A percentile compares a stretch with the other conserved stretches of the same genome.
phyloP scores from a whole-genome alignment of 2,888 invertebrate species.

The Meteorus cinctellus region DNA sequence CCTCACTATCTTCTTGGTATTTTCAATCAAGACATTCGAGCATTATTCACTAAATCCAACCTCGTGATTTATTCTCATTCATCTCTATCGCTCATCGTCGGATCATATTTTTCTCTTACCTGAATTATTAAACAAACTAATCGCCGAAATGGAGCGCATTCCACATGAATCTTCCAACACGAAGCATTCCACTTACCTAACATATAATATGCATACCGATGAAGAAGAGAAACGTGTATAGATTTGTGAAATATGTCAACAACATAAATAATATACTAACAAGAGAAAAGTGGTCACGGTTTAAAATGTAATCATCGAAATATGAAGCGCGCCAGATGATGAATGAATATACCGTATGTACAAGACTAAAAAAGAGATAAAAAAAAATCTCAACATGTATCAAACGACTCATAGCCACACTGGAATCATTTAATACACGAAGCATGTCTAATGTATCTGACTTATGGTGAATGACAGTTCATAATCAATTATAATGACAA shows the following conservation, averaged over 20 bases:
- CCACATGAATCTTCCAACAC: too few species aligned
- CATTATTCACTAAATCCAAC: too few species aligned
- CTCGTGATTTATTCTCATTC: too few species aligned
- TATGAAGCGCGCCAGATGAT: background rate
- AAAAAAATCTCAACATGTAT: background rate
- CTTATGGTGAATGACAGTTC: conserved; percentile 18
- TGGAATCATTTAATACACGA: background rate
- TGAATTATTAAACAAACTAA: too few species aligned
- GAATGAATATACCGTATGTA: background rate
- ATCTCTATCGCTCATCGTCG: too few species aligned
- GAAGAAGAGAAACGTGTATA: background rate
- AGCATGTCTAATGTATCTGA: conserved; percentile 1
- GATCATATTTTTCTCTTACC: too few species aligned
- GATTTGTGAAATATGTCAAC: conserved; percentile 3
- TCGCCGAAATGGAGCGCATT: too few species aligned
- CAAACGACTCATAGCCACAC: background rate
- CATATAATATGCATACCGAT: background rate
- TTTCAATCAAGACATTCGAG: too few species aligned
- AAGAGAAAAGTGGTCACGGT: background rate
- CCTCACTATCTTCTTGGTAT: too few species aligned
- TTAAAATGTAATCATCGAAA: conserved; percentile 18
- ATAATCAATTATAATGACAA: conserved; percentile 40
- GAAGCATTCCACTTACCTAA: too few species aligned
- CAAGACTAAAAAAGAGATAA: background rate
- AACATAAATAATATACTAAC: background rate